Conservation (phyloP, 2,113 vertebrate species). For the Silurus asotus region DNA sequence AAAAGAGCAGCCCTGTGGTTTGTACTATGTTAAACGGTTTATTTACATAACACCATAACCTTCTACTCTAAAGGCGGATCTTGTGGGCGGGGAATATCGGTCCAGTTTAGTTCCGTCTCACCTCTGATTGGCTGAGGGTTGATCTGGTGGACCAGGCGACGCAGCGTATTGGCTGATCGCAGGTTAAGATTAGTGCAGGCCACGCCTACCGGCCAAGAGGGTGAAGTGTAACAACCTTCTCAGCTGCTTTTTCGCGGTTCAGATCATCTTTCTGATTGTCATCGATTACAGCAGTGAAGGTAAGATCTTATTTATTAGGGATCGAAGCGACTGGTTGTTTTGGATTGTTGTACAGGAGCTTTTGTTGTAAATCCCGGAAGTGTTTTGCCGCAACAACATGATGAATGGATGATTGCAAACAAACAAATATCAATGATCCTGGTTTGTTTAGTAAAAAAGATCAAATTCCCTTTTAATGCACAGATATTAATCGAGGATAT, state of each 20-base stretch:
- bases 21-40: no score
- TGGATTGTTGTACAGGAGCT: neutral
- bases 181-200: neutral
- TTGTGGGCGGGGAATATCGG: neutral
- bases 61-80: neutral
- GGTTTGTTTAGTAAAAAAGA: neutral
- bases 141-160: neutral
- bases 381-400: neutral
- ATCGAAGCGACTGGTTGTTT: neutral
- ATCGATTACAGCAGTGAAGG: neutral
- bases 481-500: neutral
- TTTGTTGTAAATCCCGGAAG: neutral
- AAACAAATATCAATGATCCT: no score
- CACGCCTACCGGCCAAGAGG: neutral
- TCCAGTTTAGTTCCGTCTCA: neutral
- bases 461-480: neutral
- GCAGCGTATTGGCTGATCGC: neutral
- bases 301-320: neutral
- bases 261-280: neutral
- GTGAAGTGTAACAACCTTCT: neutral
- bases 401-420: neutral
- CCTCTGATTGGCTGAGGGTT: conserved; percentile 12
- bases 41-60: neutral
- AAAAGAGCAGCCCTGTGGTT: no score
- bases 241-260: neutral